phyloP scores from a whole-genome alignment of 2,888 invertebrate species.

The Diplolepis rosae region DNA sequence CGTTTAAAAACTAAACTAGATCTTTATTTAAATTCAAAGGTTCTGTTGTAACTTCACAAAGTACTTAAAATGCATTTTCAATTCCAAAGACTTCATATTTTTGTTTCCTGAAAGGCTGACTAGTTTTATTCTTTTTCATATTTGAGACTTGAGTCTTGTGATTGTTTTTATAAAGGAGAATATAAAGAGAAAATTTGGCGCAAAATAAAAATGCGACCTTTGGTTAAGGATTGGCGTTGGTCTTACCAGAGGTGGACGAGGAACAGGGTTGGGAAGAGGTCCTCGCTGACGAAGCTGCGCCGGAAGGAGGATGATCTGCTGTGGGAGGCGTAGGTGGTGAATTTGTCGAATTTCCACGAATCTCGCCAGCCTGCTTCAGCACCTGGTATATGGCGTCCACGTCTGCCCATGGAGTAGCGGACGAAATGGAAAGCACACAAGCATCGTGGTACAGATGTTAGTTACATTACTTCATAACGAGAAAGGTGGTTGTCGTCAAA shows the following conservation, averaged over 20 bases:
- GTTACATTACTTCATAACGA: constrained; percentile 15
- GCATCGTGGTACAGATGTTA: constrained; percentile 27
- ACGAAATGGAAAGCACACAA: constrained; percentile 50
- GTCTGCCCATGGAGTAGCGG: constrained; percentile 74
- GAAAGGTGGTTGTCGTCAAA: constrained; percentile 13
- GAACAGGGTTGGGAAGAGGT: constrained; percentile 72
- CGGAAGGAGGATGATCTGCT: constrained; percentile 68
- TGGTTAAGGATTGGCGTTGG: constrained; percentile 49
- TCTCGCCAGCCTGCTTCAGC: constrained; percentile 95
- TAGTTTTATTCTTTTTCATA: too few relatives aligned
- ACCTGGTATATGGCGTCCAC: constrained; percentile 96
- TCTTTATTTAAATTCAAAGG: too few relatives aligned
- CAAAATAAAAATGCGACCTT: constrained; percentile 34
- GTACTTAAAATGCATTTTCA: too few relatives aligned
- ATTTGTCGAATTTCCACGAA: constrained; percentile 74
- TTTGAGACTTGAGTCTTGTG: too few relatives aligned
- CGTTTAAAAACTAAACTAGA: too few relatives aligned
- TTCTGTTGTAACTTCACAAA: too few relatives aligned
- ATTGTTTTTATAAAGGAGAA: too few relatives aligned
- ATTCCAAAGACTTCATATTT: too few relatives aligned
- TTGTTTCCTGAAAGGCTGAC: too few relatives aligned
- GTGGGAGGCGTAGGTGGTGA: constrained; percentile 73
- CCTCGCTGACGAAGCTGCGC: constrained; percentile 68
- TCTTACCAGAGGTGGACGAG: constrained; percentile 74
- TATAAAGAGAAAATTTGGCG: constrained; percentile 14